phyloP scores from a whole-genome alignment of 2,797 vertebrate genomes.

The Pipistrellus nathusii region DNA sequence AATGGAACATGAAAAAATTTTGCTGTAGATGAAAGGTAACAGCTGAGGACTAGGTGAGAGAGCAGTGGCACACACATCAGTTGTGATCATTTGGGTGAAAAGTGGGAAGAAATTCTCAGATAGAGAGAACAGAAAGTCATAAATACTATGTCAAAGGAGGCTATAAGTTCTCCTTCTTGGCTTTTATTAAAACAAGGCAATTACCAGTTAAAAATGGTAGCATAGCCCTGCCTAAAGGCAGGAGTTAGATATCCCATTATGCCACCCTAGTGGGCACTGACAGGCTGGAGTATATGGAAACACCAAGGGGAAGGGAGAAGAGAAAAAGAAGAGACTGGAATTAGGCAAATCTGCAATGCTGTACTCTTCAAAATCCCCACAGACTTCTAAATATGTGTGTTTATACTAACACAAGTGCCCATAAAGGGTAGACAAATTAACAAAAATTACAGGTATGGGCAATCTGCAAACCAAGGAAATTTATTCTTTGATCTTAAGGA shows the following conservation, averaged over 20 bases:
- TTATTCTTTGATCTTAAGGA: background rate
- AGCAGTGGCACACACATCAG: background rate
- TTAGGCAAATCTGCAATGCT: background rate
- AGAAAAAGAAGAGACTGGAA: background rate
- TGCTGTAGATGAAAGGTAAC: background rate
- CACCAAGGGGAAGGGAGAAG: background rate
- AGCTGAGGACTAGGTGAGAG: background rate
- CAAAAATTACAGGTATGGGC: background rate
- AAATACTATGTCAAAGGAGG: background rate
- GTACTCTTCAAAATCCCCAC: background rate
- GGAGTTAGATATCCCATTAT: background rate
- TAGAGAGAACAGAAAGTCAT: background rate
- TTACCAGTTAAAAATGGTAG: background rate
- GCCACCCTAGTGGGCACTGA: background rate
- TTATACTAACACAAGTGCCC: background rate
- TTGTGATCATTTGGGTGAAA: background rate
- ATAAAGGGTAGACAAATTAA: background rate
- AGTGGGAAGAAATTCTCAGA: background rate
- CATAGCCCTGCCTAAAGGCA: background rate
- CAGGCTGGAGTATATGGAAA: background rate
- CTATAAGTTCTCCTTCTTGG: background rate
- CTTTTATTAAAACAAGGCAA: background rate
- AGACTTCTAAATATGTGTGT: background rate
- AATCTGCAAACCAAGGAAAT: background rate
- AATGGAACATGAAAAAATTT: background rate